Evolutionary conservation across 2,113 vertebrate species (phyloP).

Genomic region (Monopterus albus): DNA sequence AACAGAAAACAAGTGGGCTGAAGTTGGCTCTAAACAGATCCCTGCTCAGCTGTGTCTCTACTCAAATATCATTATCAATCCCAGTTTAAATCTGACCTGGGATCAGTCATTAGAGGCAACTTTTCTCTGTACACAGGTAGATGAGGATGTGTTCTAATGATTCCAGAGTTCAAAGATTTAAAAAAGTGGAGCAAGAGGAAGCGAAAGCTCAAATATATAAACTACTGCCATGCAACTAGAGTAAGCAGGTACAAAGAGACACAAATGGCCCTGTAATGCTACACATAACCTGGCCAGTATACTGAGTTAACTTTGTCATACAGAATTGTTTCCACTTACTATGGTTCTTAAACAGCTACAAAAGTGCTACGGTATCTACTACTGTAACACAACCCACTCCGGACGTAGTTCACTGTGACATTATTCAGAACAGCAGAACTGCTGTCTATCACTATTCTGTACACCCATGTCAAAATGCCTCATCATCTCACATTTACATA

Average conservation of each 20-base stretch:
- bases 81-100: slow-evolving; percentile 7
- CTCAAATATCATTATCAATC: background rate
- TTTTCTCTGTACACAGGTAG: slow-evolving; percentile 17
- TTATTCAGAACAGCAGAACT: background rate
- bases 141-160: slow-evolving; percentile 26
- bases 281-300: too few species aligned
- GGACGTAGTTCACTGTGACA: background rate
- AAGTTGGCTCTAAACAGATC: slow-evolving; percentile 61
- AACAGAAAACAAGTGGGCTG: slow-evolving; percentile 6
- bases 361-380: slow-evolving; percentile 39
- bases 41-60: background rate
- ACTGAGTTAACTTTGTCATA: background rate
- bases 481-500: background rate
- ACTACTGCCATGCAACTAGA: slow-evolving; percentile 54
- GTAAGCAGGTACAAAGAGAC: slow-evolving; percentile 39
- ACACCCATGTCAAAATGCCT: background rate
- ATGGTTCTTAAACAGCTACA: background rate
- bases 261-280: too few species aligned
- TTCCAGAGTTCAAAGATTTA: slow-evolving; percentile 14
- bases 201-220: slow-evolving; percentile 5
- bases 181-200: slow-evolving; percentile 8
- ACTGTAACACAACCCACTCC: slow-evolving; percentile 9
- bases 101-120: slow-evolving; percentile 57
- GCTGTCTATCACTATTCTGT: background rate
- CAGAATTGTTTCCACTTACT: background rate